Conservation (phyloP, 2,113 vertebrate species). For the Kobus ellipsiprymnus region DNA sequence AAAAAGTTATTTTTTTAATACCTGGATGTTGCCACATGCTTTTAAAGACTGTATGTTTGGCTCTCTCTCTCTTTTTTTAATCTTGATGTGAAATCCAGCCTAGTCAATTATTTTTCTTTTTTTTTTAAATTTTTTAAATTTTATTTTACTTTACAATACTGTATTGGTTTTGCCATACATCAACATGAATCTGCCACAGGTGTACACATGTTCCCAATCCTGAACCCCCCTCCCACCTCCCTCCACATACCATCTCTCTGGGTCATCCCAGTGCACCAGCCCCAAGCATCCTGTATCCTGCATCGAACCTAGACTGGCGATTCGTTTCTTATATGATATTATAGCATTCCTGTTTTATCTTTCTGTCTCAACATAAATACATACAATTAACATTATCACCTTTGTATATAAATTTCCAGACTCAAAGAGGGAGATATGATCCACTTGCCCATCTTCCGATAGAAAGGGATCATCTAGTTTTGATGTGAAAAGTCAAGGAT, state of each 20-base stretch:
- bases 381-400: neutral
- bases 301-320: no score
- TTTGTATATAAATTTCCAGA: neutral
- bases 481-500: neutral
- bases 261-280: no score
- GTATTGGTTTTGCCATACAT: no score
- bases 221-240: no score
- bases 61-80: neutral
- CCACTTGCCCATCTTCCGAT: neutral
- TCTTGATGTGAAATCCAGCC: neutral
- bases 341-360: neutral
- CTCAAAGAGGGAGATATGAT: neutral
- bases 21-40: neutral
- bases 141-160: no score
- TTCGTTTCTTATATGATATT: no score
- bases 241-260: no score
- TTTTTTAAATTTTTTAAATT: no score
- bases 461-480: neutral
- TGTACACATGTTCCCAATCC: no score
- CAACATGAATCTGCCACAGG: no score
- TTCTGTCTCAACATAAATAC: neutral
- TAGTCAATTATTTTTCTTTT: neutral
- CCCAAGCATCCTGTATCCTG: no score
- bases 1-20: neutral
- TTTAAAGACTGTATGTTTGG: neutral